Conservation (phyloP, 2,113 vertebrate genomes). For the Sarotherodon lohbergeri region DNA sequence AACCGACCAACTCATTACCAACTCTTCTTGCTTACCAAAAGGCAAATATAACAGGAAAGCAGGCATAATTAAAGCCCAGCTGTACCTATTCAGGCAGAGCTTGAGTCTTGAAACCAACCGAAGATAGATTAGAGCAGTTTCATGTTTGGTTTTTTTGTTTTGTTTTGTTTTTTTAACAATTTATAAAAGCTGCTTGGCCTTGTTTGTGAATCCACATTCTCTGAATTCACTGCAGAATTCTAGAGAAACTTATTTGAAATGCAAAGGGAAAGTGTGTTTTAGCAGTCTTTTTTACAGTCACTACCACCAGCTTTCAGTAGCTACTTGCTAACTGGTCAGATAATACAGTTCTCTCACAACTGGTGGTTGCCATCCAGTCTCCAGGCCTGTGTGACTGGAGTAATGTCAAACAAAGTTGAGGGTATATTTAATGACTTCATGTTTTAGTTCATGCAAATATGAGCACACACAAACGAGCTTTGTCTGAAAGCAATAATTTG, state of each 20-base stretch:
- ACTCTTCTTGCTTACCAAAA: conserved; percentile 10
- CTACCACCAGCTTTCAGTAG: neutral
- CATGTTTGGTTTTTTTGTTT: neutral
- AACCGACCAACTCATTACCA: conserved; percentile 10
- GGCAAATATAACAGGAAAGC: neutral
- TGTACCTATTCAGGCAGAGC: conserved; percentile 7
- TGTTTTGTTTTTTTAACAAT: neutral
- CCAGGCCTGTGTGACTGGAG: neutral
- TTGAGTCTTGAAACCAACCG: conserved; percentile 13
- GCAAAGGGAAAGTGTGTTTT: neutral
- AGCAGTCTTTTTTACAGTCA: neutral
- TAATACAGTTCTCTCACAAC: neutral
- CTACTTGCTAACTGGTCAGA: neutral
- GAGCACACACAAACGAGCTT: neutral
- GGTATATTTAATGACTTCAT: neutral
- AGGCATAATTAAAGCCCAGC: neutral
- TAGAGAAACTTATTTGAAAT: neutral
- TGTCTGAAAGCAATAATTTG: neutral
- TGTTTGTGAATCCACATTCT: neutral
- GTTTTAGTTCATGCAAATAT: neutral
- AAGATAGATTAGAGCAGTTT: neutral
- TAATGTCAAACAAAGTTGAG: neutral
- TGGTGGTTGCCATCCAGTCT: neutral
- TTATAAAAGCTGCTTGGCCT: neutral
- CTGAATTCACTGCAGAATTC: neutral